A percentile compares a stretch with the other conserved stretches of the same genome.
These are phyloP conservation scores for Hystrix cristata DNA, from an alignment of 2,113 vertebrate genomes.

Conservation along the genomic window DNA sequence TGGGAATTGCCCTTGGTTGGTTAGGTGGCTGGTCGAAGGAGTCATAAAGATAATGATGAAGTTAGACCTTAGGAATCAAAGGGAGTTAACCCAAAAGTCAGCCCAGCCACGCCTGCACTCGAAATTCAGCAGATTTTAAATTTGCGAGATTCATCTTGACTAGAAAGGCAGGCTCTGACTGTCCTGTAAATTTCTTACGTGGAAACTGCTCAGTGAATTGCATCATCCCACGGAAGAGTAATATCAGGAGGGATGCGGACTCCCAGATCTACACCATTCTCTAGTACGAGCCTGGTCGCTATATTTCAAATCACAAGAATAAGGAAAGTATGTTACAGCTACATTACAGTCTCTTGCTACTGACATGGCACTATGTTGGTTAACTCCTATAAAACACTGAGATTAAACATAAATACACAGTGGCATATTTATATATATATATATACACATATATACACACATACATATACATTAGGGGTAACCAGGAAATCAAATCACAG, in stretches of 20 bases:
- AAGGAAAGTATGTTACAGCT: constrained; percentile 47
- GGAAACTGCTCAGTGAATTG: not conserved
- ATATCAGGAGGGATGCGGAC: not conserved
- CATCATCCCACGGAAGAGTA: not conserved
- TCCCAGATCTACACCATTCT: not conserved
- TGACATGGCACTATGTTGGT: not conserved
- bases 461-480: not conserved
- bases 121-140: constrained; percentile 60
- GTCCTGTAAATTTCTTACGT: not conserved
- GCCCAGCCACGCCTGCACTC: not conserved
- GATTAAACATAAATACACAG: constrained; percentile 17
- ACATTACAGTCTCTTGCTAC: constrained; percentile 41
- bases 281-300: not conserved
- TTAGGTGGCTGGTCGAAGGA: constrained; percentile 62
- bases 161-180: not conserved
- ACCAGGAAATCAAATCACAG: not conserved
- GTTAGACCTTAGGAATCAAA: constrained; percentile 56
- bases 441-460: not conserved
- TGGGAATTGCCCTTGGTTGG: not conserved
- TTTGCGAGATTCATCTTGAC: constrained; percentile 49
- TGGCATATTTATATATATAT: constrained; percentile 18
- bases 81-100: not conserved
- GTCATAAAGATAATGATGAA: constrained; percentile 48
- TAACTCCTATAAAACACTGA: constrained; percentile 18
- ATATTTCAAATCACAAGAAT: not conserved